These are phyloP conservation scores for Eulemur macaco DNA, from an alignment of 2,113 vertebrate genomes.

Conservation along the genomic window DNA sequence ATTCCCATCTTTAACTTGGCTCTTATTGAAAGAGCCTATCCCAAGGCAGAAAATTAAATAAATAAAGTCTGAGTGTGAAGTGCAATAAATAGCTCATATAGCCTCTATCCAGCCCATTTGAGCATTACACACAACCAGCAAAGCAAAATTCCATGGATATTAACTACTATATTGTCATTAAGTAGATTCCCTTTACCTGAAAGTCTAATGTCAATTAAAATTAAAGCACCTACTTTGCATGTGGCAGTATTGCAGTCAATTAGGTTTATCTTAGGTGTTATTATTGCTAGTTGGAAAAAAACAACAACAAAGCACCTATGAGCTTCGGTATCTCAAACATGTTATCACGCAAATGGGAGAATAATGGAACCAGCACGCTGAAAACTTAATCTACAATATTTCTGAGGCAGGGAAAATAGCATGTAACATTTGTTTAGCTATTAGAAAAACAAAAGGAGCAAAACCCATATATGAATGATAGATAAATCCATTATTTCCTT, in stretches of 20 bases:
- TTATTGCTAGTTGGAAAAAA: neutral
- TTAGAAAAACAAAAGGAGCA: neutral
- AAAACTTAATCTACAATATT: neutral
- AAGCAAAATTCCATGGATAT: neutral
- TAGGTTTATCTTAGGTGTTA: neutral
- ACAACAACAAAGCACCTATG: neutral
- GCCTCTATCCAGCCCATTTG: neutral
- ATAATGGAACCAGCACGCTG: neutral
- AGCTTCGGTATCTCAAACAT: neutral
- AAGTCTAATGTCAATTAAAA: slow-evolving; percentile 30
- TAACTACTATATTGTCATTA: neutral
- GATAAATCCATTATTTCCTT: neutral
- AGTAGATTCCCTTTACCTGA: neutral
- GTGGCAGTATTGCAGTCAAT: neutral
- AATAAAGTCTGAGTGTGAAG: neutral
- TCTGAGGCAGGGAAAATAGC: neutral
- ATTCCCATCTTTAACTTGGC: neutral
- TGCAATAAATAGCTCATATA: neutral
- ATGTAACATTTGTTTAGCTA: neutral
- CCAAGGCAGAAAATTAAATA: neutral
- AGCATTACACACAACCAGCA: neutral
- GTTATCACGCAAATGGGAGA: neutral
- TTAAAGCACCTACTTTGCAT: neutral
- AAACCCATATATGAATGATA: neutral
- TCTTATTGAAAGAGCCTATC: neutral